These are phyloP conservation scores for Hedychridium roseum DNA, from an alignment of 2,888 invertebrate genomes.

Conservation along the genomic window DNA sequence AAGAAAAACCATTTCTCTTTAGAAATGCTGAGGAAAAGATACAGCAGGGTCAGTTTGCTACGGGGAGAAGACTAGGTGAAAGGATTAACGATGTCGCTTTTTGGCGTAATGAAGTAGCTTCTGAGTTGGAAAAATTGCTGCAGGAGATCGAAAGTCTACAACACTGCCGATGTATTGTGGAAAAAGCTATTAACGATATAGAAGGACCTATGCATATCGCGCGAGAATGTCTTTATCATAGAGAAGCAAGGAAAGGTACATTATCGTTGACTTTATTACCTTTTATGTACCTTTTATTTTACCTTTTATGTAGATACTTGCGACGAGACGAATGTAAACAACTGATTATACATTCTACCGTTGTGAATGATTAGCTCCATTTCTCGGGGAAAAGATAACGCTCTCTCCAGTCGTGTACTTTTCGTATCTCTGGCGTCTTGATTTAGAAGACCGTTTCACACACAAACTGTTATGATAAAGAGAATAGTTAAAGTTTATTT, in stretches of 20 bases:
- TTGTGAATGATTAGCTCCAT: no score
- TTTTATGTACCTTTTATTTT: neutral
- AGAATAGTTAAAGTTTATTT: no score
- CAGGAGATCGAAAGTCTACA: slow-evolving; percentile 79
- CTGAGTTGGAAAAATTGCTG: slow-evolving; percentile 86
- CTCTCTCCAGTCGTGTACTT: no score
- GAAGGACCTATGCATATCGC: slow-evolving; percentile 92
- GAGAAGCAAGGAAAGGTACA: slow-evolving; percentile 83
- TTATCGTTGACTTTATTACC: neutral
- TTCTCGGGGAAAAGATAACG: no score
- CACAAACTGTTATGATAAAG: no score
- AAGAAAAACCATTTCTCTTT: no score
- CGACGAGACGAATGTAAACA: no score
- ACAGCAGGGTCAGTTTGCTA: slow-evolving; percentile 80
- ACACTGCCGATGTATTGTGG: slow-evolving; percentile 75
- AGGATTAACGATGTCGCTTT: slow-evolving; percentile 91
- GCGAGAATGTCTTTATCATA: slow-evolving; percentile 92
- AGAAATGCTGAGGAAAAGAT: slow-evolving; percentile 85
- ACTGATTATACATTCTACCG: slow-evolving; percentile 6
- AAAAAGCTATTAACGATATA: slow-evolving; percentile 77
- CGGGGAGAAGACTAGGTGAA: slow-evolving; percentile 88
- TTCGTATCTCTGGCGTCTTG: no score
- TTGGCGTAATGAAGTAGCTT: slow-evolving; percentile 86
- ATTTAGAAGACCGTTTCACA: no score
- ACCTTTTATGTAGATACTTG: neutral